Base-by-base conservation (phyloP, 2,113 vertebrate genomes). In the Oreochromis niloticus region DNA sequence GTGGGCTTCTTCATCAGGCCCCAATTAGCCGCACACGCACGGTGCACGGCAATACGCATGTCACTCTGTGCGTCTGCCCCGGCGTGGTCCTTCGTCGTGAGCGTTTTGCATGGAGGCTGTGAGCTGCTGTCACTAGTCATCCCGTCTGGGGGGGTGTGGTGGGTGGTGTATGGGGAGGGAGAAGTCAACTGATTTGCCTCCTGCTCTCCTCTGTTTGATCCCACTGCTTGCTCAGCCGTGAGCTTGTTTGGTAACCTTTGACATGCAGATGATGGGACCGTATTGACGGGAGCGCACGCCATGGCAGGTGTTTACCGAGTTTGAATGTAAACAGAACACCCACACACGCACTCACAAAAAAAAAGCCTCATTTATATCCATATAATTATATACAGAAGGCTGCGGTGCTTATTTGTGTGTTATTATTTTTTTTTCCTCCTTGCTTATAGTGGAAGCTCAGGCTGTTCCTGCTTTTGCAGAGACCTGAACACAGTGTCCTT, bases 231-330 rank as follows among this genome's bases (percentile, higher is more conserved):
- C 92, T 91, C 82, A 91, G 84, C 89, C 88, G 16, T 83, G 66
- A 84, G 87, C 88, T 81, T 91, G 86, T 93, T 92, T 92, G 79
- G 85, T 92, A 86, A 94, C 94, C 91, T 90, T 89, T 90, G 85
- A 92, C 92, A 87, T 36, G 73, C 82, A 89, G 84, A 93, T 94
- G 90, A 94, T 90, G 17, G 88, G 81, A 63, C n/a, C 80, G 48
- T 82, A 88, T 85, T 89, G 91, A 91, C 80, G 89, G 90, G 78
- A 68, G 81, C 2, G 2, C 63, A 80, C 17, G 6, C 78, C 71
- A 71, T 83, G 73, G 48, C 86, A 92, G 80, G 85, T 92, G 84
- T 95, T 92, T 89, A 86, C 83, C 27, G 36, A 75, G 52, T 22
- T 66, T 75, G 50, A 82, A 88, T 79, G 61, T 78, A 92, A 93